These are phyloP conservation scores for Octodonta nipae DNA, from an alignment of 2,888 invertebrate species.

Conservation along the genomic window DNA sequence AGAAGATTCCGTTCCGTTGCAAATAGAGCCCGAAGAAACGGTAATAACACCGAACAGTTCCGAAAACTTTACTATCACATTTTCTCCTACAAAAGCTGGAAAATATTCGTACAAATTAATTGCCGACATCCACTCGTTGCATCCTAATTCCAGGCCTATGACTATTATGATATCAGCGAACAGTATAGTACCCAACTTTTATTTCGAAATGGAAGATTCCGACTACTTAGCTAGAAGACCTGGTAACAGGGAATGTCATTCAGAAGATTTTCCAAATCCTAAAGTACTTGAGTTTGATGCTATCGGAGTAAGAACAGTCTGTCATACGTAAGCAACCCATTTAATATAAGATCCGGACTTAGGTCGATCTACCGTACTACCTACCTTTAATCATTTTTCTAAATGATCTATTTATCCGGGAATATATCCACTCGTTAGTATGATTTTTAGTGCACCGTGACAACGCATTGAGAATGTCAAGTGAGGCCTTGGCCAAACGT, in stretches of 20 bases:
- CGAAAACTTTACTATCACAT: slow-evolving; percentile 34
- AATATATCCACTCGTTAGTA: too few relatives aligned
- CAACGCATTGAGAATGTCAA: too few relatives aligned
- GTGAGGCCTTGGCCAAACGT: too few relatives aligned
- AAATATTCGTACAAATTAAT: slow-evolving; percentile 41
- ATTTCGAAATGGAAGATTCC: slow-evolving; percentile 50
- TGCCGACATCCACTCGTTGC: slow-evolving; percentile 42
- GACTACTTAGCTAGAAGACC: slow-evolving; percentile 45
- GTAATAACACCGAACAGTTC: slow-evolving; percentile 1
- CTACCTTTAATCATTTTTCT: not conserved
- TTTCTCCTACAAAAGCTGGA: slow-evolving; percentile 44
- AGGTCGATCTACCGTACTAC: not conserved
- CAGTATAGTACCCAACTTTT: slow-evolving; percentile 54
- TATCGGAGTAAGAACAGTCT: slow-evolving; percentile 42
- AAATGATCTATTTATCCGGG: too few relatives aligned
- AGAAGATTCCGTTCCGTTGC: too few relatives aligned
- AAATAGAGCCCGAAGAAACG: slow-evolving; percentile 5
- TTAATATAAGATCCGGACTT: not conserved
- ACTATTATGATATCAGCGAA: slow-evolving; percentile 40
- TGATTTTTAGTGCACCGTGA: too few relatives aligned
- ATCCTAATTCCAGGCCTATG: slow-evolving; percentile 30
- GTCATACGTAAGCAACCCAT: slow-evolving; percentile 16
- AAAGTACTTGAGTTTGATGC: slow-evolving; percentile 52
- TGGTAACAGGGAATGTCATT: slow-evolving; percentile 28
- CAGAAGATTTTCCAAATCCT: slow-evolving; percentile 11